phyloP scores from a whole-genome alignment of 2,888 invertebrate species.

The Eustalomyia histrio region DNA sequence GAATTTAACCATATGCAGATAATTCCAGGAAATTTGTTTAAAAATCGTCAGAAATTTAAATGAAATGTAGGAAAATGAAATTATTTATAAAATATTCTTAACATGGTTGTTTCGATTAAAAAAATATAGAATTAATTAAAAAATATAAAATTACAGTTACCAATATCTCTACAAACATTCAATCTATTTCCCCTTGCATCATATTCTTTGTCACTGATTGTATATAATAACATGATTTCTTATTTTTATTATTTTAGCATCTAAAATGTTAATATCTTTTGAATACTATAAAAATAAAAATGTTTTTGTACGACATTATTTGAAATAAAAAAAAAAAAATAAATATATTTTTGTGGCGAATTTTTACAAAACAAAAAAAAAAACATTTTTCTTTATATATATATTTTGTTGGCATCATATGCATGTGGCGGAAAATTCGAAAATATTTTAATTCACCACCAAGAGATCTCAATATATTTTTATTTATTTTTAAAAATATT shows the following conservation, averaged over 20 bases:
- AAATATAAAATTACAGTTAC: too few relatives aligned
- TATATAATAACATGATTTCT: conserved; percentile 14
- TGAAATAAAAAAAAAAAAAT: not conserved
- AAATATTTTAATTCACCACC: conserved; percentile 58
- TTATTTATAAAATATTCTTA: too few relatives aligned
- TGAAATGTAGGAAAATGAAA: too few relatives aligned
- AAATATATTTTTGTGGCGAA: conserved; percentile 20
- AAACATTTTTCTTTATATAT: conserved; percentile 14
- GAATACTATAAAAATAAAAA: conserved; percentile 8
- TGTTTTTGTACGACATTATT: conserved; percentile 19
- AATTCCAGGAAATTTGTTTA: too few relatives aligned
- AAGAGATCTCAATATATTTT: conserved; percentile 25
- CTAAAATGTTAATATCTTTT: not conserved
- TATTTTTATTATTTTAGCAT: not conserved
- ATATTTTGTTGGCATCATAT: conserved; percentile 38
- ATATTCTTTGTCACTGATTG: conserved; percentile 15
- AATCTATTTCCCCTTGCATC: too few relatives aligned
- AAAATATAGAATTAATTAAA: too few relatives aligned
- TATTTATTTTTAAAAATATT: conserved; percentile 15
- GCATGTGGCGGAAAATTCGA: conserved; percentile 61
- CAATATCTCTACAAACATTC: too few relatives aligned
- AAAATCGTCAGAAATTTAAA: too few relatives aligned
- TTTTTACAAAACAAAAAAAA: conserved; percentile 13
- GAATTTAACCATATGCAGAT: too few relatives aligned
- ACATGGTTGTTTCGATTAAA: too few relatives aligned